A percentile compares a stretch with the other conserved stretches of the same genome.
Evolutionary conservation across 2,888 invertebrate genomes (phyloP).

Genomic region (Cristatella mucedo): DNA sequence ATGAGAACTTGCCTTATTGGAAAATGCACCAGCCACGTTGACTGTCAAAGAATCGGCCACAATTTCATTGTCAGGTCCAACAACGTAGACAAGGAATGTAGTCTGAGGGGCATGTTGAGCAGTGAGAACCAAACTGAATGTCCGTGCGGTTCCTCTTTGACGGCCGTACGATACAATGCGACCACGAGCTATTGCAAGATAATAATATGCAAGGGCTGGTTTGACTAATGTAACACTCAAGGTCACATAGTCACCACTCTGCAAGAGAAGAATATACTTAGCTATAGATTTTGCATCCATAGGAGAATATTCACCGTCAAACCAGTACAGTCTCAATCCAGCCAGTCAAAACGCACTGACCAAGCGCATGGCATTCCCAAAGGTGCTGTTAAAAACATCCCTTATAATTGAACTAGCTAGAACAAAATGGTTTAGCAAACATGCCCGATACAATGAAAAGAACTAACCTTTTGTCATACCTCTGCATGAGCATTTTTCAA

Average conservation of each 20-base stretch:
- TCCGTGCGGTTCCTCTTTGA: neutral
- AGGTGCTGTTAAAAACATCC: no score
- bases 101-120: slow-evolving; percentile 24
- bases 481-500: no score
- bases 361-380: no score
- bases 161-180: neutral
- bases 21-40: slow-evolving; percentile 45
- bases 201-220: neutral
- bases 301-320: no score
- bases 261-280: neutral
- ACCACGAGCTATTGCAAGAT: neutral
- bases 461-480: no score
- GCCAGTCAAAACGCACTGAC: no score
- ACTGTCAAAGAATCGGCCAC: slow-evolving; percentile 46
- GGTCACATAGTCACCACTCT: slow-evolving; percentile 7
- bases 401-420: no score
- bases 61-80: slow-evolving; percentile 44
- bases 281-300: no score
- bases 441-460: no score
- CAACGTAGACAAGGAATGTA: slow-evolving; percentile 44
- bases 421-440: no score
- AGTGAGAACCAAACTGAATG: slow-evolving; percentile 10
- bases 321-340: no score
- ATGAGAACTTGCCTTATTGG: slow-evolving; percentile 45
- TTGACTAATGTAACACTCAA: slow-evolving; percentile 4